Base-by-base conservation (phyloP, 2,888 invertebrate genomes). In the Apodemia zela region DNA sequence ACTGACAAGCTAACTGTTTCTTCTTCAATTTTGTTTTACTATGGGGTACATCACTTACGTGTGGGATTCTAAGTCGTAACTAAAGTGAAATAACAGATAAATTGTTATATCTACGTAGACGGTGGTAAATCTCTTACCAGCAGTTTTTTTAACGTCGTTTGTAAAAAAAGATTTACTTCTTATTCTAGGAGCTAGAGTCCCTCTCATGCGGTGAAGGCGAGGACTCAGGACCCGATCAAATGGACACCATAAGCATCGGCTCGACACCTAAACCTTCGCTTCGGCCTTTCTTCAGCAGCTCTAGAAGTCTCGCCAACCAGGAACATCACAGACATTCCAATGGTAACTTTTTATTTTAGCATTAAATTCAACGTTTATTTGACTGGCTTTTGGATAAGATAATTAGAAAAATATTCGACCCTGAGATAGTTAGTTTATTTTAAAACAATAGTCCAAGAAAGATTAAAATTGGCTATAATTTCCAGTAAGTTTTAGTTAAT, bases 201-300 rank as follows among this genome's bases (percentile, higher is more conserved):
- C 90, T 99, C 68, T 98, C 98, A 73, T 95, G 95, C 78, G 95
- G 95, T 72, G 95, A 95, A 75, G 94, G 94, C 64, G 95, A 95
- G 76, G 99, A 99, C 83, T 98, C 98, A 13, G 98, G 97, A 0
- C 98, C 97, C 8, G 98, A 98, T 79, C 90, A 90, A 76, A 93
- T 96, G 92, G 99, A 99, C 86, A 98, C 98, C 62, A 96, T 99
- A 93, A 98, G 98, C 80, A 97, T 99, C 78, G 97, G 97, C 69
- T 99, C 98, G 72, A 98, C 98, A 59, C 99, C 99, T 18, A 99
- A 99, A 84, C 99, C 99, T 59, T 98, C 98, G 72, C 92, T 99
- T 70, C 93, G 98, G 78, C 98, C 98, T 5, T 98, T 98, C 91
- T 98, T 98, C 92, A 97, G 98, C 79, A 97, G 97, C 84, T 97